Conservation (phyloP, 1,140 invertebrate species). For the Aphis craccivora region DNA sequence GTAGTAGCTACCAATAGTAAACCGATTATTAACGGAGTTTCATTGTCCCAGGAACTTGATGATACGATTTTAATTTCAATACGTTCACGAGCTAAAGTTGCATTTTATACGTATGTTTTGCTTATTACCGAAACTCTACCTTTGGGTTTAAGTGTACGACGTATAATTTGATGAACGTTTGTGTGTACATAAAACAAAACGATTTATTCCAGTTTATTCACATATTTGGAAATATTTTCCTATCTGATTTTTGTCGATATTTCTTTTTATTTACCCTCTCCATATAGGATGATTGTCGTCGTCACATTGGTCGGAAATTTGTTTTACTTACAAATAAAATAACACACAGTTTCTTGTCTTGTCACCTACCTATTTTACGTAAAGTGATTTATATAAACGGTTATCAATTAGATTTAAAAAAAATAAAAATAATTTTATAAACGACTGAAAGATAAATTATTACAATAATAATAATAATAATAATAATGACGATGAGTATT, state of each 20-base stretch:
- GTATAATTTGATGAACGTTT: no score
- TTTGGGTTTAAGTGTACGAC: no score
- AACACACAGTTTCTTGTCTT: background rate
- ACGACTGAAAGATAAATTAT: background rate
- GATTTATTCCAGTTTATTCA: no score
- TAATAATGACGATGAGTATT: background rate
- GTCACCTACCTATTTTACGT: background rate
- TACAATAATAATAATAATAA: background rate
- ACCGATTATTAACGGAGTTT: no score
- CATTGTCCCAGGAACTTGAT: no score
- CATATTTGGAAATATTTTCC: no score
- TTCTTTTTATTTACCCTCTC: background rate
- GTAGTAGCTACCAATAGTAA: no score
- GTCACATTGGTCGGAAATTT: background rate
- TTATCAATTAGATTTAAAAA: background rate
- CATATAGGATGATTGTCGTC: background rate
- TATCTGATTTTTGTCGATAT: background rate
- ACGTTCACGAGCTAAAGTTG: no score
- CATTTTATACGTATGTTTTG: no score
- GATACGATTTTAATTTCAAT: no score
- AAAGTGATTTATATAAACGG: background rate
- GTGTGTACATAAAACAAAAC: no score
- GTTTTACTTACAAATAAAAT: background rate
- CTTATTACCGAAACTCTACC: no score
- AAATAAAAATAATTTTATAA: background rate